A percentile compares a stretch with the other conserved stretches of the same genome.
Conservation (phyloP, 2,113 vertebrate species). For the Phalacrocorax aristotelis region DNA sequence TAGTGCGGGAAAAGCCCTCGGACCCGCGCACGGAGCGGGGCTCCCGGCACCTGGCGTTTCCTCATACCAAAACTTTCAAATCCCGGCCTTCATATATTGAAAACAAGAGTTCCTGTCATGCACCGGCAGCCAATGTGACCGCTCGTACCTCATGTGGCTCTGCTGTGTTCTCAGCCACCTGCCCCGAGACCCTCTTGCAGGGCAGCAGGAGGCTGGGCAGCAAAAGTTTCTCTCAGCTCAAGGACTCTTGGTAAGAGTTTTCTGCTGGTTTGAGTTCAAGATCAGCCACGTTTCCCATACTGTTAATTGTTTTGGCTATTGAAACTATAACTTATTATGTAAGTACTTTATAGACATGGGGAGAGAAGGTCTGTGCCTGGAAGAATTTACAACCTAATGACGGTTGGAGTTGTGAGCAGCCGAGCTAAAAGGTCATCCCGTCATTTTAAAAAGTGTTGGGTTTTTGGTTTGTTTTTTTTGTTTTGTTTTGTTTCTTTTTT, state of each 20-base stretch:
- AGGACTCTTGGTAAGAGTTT: not conserved
- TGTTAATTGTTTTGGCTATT: not conserved
- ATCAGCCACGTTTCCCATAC: not conserved
- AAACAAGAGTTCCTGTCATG: not conserved
- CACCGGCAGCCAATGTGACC: not conserved
- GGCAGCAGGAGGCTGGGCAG: not conserved
- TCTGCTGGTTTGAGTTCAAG: not conserved
- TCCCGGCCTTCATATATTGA: rapidly evolving
- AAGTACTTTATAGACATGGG: not conserved
- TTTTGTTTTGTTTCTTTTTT: too few relatives aligned
- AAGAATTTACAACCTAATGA: slow-evolving; percentile 32
- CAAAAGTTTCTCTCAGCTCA: not conserved
- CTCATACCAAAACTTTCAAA: not conserved
- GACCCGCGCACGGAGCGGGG: rapidly evolving
- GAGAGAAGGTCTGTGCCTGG: not conserved
- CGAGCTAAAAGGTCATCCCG: slow-evolving; percentile 11
- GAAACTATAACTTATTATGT: not conserved
- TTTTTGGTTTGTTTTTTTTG: not conserved
- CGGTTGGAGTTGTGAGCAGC: not conserved
- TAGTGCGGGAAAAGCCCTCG: not conserved
- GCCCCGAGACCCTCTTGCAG: not conserved
- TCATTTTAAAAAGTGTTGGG: not conserved
- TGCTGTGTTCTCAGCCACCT: not conserved
- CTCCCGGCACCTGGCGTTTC: not conserved
- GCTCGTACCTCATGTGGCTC: not conserved